phyloP scores from a whole-genome alignment of 2,797 vertebrate species.

The Sebastes glaucus region DNA sequence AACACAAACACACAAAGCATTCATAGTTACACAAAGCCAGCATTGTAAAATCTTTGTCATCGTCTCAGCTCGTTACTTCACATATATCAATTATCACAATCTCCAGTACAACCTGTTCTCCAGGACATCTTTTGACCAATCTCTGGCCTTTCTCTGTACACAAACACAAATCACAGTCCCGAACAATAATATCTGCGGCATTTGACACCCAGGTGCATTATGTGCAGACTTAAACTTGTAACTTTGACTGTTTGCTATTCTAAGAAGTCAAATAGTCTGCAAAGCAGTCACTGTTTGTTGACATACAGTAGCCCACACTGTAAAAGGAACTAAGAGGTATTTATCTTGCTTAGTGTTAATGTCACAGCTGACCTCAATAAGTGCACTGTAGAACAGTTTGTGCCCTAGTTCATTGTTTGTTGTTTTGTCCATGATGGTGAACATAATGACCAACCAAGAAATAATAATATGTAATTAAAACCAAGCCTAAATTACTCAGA shows the following conservation, averaged over 20 bases:
- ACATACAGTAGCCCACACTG: neutral
- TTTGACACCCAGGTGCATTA: slow-evolving; percentile 25
- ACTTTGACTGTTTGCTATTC: slow-evolving; percentile 29
- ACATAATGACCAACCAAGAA: neutral
- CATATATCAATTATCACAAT: slow-evolving; percentile 36
- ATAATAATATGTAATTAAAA: neutral
- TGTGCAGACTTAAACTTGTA: slow-evolving; percentile 13
- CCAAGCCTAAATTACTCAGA: neutral
- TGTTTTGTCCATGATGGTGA: neutral
- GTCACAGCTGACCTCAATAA: neutral
- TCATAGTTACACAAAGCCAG: slow-evolving; percentile 26
- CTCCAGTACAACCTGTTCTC: slow-evolving; percentile 32
- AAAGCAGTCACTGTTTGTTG: neutral
- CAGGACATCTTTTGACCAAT: neutral
- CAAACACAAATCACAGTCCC: neutral
- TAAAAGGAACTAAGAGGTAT: neutral
- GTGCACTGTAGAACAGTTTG: neutral
- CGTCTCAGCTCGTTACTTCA: neutral
- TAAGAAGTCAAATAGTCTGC: slow-evolving; percentile 15
- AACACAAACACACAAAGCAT: neutral
- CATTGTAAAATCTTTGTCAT: slow-evolving; percentile 5
- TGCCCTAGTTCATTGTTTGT: neutral
- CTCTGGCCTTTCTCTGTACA: slow-evolving; percentile 30
- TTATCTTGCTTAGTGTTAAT: slow-evolving; percentile 12
- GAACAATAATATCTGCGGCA: slow-evolving; percentile 32